Base-by-base conservation (phyloP, 1,140 invertebrate genomes). In the Acromyrmex charruanus region DNA sequence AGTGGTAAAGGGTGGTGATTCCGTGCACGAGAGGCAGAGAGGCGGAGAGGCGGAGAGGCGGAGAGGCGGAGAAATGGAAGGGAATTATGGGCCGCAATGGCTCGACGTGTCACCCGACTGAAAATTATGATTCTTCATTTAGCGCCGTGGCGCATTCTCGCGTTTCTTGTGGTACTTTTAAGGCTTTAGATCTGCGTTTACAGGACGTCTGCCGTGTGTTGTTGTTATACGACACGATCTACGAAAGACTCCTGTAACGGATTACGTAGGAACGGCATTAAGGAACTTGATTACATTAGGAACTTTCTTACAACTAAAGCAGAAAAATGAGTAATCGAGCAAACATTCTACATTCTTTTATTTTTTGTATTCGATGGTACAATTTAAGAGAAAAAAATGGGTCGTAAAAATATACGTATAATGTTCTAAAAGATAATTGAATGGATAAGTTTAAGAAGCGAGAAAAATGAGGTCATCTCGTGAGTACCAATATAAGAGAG, bases 71-170 rank as follows among this genome's bases (percentile, higher is more conserved):
- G 75, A 79, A 72, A 84, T 66, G 44, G 55, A 49, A 65, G 75
- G 77, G 86, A 85, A 91, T 93, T 92, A 90, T 89, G 79, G 91
- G 90, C 92, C 88, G 89, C 81, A 89, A 81, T 61, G 88, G 87
- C 84, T 88, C 89, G 91, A 92, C 92, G 86, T 86, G 92, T 94
- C 92, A 89, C 87, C 80, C 74, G 75, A 86, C 89, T 90, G 91
- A 93, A 91, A 94, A 94, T 94, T 94, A 94, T 92, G 92, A 92
- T 93, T 93, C 88, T 91, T 94, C 93, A 93, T 94, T 93, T 94
- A 92, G 85, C 88, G 88, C 89, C 39, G 77, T 80, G 59, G 75
- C 85, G 68, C 49, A 35, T 74, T 68, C 66, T 75, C 55, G 39
- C 39, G 61, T 86, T 87, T 80, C 87, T 86, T 69, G 4, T 55